phyloP scores from a whole-genome alignment of 2,888 invertebrate species.

The Drosophila multiciliata region DNA sequence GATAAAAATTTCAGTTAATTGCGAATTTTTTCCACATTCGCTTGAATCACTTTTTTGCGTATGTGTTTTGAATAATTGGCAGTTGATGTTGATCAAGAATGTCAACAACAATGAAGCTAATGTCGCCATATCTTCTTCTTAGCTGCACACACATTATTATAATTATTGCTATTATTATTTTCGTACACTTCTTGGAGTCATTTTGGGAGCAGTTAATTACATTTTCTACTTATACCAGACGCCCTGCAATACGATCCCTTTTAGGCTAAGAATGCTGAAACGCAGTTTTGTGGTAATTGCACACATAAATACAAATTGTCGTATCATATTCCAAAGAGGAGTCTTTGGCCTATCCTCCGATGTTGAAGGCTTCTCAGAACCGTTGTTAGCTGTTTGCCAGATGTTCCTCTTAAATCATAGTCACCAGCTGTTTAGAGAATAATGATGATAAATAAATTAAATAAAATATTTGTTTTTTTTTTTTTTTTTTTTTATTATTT shows the following conservation, averaged over 20 bases:
- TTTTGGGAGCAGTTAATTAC: neutral
- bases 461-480: no score
- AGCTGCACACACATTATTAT: neutral
- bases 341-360: neutral
- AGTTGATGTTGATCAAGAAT: neutral
- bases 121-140: neutral
- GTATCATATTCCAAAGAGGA: neutral
- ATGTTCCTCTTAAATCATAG: neutral
- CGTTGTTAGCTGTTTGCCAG: neutral
- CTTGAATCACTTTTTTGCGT: neutral
- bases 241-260: neutral
- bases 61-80: neutral
- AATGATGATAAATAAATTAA: neutral
- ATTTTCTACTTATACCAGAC: neutral
- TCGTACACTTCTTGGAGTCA: neutral
- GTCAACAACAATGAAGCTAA: neutral
- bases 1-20: neutral
- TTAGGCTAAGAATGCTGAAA: neutral
- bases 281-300: neutral
- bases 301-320: conserved; percentile 1
- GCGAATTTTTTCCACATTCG: neutral
- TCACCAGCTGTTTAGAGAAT: neutral
- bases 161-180: neutral
- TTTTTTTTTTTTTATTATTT: neutral
- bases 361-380: neutral